Conservation (phyloP, 2,888 invertebrate genomes). For the Ommatoiulus sabulosus region DNA sequence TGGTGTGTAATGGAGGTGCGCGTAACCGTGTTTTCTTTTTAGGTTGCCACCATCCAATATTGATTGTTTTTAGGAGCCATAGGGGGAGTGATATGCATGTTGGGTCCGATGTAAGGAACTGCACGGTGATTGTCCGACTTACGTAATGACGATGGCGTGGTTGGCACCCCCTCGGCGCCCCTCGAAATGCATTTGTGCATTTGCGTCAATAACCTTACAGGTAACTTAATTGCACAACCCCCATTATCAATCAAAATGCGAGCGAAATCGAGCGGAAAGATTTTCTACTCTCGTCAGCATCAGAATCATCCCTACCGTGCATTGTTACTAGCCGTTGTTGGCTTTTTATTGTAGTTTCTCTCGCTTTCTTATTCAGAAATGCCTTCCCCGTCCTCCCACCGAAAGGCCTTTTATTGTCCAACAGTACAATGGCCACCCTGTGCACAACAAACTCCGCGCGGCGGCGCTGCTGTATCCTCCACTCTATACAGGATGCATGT, state of each 20-base stretch:
- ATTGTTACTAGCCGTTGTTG: conserved; percentile 4
- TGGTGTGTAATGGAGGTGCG: background rate
- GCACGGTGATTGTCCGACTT: background rate
- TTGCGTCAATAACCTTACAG: conserved; percentile 16
- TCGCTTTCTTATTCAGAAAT: background rate
- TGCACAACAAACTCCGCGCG: background rate
- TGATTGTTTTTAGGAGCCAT: background rate
- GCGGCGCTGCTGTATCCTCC: background rate
- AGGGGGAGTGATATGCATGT: background rate
- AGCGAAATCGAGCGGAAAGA: conserved; percentile 39
- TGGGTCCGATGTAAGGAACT: conserved; percentile 5
- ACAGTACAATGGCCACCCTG: background rate
- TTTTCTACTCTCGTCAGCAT: conserved; percentile 8
- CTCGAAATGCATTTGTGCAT: background rate
- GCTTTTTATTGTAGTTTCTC: background rate
- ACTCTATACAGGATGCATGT: too few relatives aligned
- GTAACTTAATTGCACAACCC: conserved; percentile 40
- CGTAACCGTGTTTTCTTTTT: background rate
- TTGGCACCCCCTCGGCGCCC: background rate
- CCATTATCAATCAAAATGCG: conserved; percentile 43
- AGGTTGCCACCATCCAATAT: background rate
- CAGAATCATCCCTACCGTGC: conserved; percentile 17
- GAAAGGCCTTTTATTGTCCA: background rate
- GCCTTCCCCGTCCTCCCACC: background rate
- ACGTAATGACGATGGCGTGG: conserved; percentile 13